Conservation (phyloP, 2,113 vertebrate species). For the Pica pica region DNA sequence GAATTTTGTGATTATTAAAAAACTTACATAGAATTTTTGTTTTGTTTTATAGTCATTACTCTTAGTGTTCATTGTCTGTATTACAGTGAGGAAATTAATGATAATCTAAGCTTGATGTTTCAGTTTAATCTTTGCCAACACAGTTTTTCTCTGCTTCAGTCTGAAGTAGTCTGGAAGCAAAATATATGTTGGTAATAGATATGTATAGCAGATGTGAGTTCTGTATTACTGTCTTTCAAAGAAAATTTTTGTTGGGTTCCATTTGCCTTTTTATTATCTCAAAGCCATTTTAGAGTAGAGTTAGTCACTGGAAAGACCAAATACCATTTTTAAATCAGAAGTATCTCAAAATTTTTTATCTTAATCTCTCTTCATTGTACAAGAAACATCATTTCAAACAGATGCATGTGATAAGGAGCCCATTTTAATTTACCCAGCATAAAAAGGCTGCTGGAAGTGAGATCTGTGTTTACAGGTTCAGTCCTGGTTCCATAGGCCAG, state of each 20-base stretch:
- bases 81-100: neutral
- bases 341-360: neutral
- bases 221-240: neutral
- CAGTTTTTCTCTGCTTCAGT: neutral
- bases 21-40: neutral
- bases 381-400: neutral
- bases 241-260: neutral
- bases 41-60: neutral
- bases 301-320: neutral
- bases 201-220: neutral
- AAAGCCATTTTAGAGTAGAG: neutral
- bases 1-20: neutral
- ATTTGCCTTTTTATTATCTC: neutral
- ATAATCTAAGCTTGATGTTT: neutral
- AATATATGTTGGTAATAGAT: neutral
- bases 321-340: neutral
- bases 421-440: neutral
- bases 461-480: neutral
- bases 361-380: neutral
- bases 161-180: neutral
- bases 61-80: neutral
- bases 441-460: neutral
- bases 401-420: neutral
- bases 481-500: rapidly evolving
- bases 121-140: neutral